Base-by-base conservation (phyloP, 1,140 invertebrate species). In the Monomorium pharaonis region DNA sequence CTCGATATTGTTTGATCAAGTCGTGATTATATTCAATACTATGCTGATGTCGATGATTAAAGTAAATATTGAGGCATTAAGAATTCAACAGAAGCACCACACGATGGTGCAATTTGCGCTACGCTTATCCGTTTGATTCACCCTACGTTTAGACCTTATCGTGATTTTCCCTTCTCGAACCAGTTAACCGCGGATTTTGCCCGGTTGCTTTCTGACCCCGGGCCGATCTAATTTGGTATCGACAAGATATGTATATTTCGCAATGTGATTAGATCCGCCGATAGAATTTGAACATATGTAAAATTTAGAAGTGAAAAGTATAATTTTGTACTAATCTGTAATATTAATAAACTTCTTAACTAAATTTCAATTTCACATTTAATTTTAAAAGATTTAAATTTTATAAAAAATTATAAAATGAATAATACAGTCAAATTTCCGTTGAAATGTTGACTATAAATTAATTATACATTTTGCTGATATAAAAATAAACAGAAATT, bases 121-220 rank as follows among this genome's bases (percentile, higher is more conserved):
- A 51, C 63, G 27, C 65, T 89, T 89, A 60, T 74, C 86, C 85
- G 75, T 89, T 84, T 74, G 74, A 77, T 89, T 87, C 88, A 87
- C 85, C 85, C 78, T 42, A 33, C n/a, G 78, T 58, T 88, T 84
- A 56, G 63, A 37, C 72, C 12, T 56, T 42, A 88, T 44, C 60
- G 78, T 84, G 88, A 89, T 89, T 89, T 87, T 81, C 85, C 81
- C 85, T 77, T 86, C 83, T 80, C 78, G 84, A 49, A 70, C 74
- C 51, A 77, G 77, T 89, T 89, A 83, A 44, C 84, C 49, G 47
- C 85, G 77, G 72, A 88, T 89, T 77, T 86, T 33, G 72, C 27
- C 14, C 18, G 37, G 47, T 37, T 63, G 62, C 62, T 27, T 33
- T 60, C 44, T 42, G 21, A 72, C 56, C 88, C 70, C 47, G 18